Percentiles rank a stretch among this genome's conserved stretches.
These are phyloP conservation scores for Montipora capricornis DNA, from an alignment of 64 coral and sea anemone species.

Conservation along the genomic window DNA sequence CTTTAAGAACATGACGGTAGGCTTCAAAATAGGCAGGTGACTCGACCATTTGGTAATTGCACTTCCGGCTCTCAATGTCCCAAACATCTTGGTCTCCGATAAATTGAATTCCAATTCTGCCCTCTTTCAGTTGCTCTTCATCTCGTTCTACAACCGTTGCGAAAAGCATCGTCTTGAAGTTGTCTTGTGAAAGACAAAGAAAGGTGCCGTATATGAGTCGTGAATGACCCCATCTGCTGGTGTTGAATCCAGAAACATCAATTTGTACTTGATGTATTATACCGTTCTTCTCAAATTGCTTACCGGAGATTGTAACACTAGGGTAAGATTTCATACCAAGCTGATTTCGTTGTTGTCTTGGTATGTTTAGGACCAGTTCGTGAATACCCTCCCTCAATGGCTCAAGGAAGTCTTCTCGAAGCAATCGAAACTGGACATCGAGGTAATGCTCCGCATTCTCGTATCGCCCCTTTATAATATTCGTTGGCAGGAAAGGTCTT, in stretches of 20 bases:
- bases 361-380: conserved; percentile 42
- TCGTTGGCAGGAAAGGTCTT: conserved; percentile 63
- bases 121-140: conserved; percentile 12
- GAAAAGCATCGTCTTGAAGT: conserved; percentile 78
- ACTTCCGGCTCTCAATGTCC: conserved; percentile 36
- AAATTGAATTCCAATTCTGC: conserved; percentile 4
- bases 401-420: conserved; percentile 83
- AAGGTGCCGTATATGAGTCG: conserved; percentile 70
- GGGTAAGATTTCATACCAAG: conserved; percentile 68
- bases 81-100: conserved; percentile 33
- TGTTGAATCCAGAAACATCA: conserved; percentile 62
- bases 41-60: conserved; percentile 45
- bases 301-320: conserved; percentile 36
- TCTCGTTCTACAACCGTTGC: conserved; percentile 74
- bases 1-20: conserved; percentile 74
- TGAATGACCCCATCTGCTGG: conserved; percentile 56
- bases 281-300: conserved; percentile 57
- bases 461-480: conserved; percentile 73
- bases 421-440: conserved; percentile 82
- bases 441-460: conserved; percentile 77
- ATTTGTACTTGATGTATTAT: conserved; percentile 66
- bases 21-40: conserved; percentile 75
- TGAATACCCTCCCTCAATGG: conserved; percentile 78
- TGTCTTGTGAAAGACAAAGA: conserved; percentile 81
- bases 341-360: conserved; percentile 63